Base-by-base conservation (phyloP, 1,140 invertebrate species). In the Oedothorax gibbosus region DNA sequence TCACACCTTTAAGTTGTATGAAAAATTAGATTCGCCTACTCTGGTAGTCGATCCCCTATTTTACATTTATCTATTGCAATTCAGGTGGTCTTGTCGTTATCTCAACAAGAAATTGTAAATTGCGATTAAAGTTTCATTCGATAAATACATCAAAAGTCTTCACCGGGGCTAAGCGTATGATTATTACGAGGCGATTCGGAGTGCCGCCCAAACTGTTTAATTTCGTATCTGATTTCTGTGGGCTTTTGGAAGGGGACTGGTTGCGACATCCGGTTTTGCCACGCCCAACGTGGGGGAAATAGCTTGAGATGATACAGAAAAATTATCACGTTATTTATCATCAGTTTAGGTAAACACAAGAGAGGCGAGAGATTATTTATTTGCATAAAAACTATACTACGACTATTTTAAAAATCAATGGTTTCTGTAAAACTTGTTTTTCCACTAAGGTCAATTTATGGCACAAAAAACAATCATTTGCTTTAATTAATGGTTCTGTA, bases 141-240 rank as follows among this genome's bases (percentile, higher is more conserved):
- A 56, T 73, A 82, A 82, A 54, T 56, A 60, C 64, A 72, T 73
- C 69, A 21, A 14, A 18, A 50, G 65, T 35, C 8, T 56, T 10
- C 15, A 14, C 18, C 12, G 35, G 53, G 14, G n/a, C 14, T 50
- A 72, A 82, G 56, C 80, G 50, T 82, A 73, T 84, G 65, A 84
- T 84, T 84, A 84, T 75, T 75, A 56, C 81, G 66, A 62, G 21
- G 71, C 50, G 18, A 76, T 66, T 66, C 72, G 8, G 57, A 75
- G 60, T 49, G 66, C 81, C 81, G 72, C 81, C 81, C 81, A 56
- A 49, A 51, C 72, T 56, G 81, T 84, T 76, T 76, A 84, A 84
- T 84, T 84, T 84, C 60, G 71, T 84, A 76, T 84, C 81, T 76
- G 81, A 84, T 84, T 84, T 75, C 69, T 14, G 80, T 53, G 35